A percentile compares a stretch with the other conserved stretches of the same genome.
phyloP scores from a whole-genome alignment of 2,888 invertebrate species.

The Megalurothrips usitatus region DNA sequence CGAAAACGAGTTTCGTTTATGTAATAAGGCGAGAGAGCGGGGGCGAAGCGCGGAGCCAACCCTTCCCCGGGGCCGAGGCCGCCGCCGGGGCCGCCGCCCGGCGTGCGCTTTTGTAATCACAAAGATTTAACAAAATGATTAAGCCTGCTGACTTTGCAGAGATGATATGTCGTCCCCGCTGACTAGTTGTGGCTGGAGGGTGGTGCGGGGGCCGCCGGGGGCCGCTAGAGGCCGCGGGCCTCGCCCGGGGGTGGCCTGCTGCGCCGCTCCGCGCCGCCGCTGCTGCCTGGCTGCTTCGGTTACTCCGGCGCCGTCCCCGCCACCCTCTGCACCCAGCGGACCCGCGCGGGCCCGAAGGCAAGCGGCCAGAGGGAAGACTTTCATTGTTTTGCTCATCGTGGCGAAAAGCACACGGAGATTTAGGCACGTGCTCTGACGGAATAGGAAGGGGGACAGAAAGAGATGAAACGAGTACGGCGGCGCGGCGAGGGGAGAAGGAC shows the following conservation, averaged over 20 bases:
- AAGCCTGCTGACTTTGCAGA: neutral
- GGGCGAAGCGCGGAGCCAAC: neutral
- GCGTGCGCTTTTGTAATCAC: slow-evolving; percentile 13
- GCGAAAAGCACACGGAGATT: neutral
- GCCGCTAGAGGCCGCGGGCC: too few species aligned
- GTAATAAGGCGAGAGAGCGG: slow-evolving; percentile 9
- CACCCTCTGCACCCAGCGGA: too few species aligned
- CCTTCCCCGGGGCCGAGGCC: neutral
- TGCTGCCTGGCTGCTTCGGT: too few species aligned
- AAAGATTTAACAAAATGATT: slow-evolving; percentile 21
- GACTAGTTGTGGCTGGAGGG: slow-evolving; percentile 13
- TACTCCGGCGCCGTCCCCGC: too few species aligned
- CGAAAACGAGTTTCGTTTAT: slow-evolving; percentile 25
- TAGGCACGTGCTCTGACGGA: neutral
- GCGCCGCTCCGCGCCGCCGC: too few species aligned
- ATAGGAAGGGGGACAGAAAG: neutral
- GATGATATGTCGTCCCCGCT: slow-evolving; percentile 2
- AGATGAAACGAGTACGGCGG: neutral
- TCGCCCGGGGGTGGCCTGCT: too few species aligned
- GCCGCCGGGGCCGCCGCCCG: neutral
- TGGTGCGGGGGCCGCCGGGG: too few species aligned
- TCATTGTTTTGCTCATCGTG: neutral
- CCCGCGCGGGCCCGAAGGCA: neutral
- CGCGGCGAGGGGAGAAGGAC: neutral
- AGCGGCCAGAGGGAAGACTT: neutral